These are phyloP conservation scores for Apistogramma diplotaenia DNA, from an alignment of 2,113 vertebrate species.

Conservation along the genomic window DNA sequence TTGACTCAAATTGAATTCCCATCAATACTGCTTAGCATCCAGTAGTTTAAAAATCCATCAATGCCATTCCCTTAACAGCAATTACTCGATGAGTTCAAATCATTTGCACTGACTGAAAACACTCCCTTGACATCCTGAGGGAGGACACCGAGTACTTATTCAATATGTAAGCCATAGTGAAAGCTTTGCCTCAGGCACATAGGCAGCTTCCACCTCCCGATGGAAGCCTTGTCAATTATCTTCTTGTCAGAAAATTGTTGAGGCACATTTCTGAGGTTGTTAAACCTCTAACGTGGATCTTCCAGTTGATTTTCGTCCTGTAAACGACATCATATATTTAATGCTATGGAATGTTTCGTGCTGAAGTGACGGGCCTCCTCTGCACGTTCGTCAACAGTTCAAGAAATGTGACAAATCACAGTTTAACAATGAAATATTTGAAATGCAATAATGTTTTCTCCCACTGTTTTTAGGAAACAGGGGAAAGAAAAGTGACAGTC, in stretches of 20 bases:
- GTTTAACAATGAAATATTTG: conserved; percentile 16
- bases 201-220: not conserved
- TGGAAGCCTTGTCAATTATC: not conserved
- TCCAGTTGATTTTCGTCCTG: not conserved
- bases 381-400: not conserved
- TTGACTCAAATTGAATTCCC: not conserved
- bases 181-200: not conserved
- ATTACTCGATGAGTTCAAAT: not conserved
- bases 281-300: not conserved
- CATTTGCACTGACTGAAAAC: not conserved
- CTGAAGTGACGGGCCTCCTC: conserved; percentile 4
- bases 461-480: not conserved
- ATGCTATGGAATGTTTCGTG: not conserved
- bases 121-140: not conserved
- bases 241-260: not conserved
- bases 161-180: not conserved
- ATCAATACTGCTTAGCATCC: not conserved
- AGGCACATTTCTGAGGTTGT: conserved; percentile 1
- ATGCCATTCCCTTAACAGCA: not conserved
- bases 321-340: not conserved
- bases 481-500: conserved; percentile 1
- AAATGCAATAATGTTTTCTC: not conserved
- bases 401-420: conserved; percentile 11
- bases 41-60: not conserved
- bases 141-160: not conserved